Conservation (phyloP, 2,113 vertebrate genomes). For the Mustelus asterias region DNA sequence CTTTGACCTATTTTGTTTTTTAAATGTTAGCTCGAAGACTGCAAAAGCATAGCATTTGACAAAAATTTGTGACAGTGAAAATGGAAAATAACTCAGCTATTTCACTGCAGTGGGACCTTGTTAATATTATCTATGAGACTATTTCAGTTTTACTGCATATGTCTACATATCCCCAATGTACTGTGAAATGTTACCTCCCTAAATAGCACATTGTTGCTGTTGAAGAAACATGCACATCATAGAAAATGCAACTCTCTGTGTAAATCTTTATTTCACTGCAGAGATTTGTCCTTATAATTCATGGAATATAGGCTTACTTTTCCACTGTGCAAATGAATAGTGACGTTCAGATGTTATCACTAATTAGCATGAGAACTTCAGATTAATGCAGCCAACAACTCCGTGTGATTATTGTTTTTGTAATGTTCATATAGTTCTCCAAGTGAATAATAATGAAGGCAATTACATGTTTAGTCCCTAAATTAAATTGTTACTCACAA, state of each 20-base stretch:
- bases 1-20: neutral
- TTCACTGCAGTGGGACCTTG: constrained; percentile 13
- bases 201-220: neutral
- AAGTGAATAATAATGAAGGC: neutral
- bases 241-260: neutral
- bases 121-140: neutral
- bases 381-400: neutral
- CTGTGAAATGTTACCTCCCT: neutral
- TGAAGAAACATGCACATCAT: neutral
- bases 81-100: neutral
- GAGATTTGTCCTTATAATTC: neutral
- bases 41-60: neutral
- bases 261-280: neutral
- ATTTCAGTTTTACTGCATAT: neutral
- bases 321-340: neutral
- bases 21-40: neutral
- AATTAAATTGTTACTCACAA: neutral
- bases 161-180: neutral
- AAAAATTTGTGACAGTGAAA: neutral
- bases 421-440: neutral
- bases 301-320: neutral
- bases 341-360: neutral
- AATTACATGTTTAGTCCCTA: neutral
- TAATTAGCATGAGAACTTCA: neutral
- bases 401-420: neutral